Percentiles rank a stretch among this genome's conserved stretches.
These are phyloP conservation scores for Hoplostethus mediterraneus DNA, from an alignment of 2,797 vertebrate genomes.

Conservation along the genomic window DNA sequence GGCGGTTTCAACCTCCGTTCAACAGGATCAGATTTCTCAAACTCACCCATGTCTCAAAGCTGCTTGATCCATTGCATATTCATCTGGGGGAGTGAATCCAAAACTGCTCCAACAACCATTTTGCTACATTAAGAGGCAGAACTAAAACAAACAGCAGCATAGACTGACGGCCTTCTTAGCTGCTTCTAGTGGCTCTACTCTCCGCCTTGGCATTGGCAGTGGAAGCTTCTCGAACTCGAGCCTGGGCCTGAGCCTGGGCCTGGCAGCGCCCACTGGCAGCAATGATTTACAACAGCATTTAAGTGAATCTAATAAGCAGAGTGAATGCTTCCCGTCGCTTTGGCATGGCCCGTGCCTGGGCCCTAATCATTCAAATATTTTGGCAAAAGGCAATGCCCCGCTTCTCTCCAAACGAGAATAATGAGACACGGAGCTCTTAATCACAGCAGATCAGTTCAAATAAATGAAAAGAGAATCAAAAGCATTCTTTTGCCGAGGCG, in stretches of 20 bases:
- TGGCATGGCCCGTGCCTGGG: slow-evolving; percentile 89
- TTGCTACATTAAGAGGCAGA: slow-evolving; percentile 56
- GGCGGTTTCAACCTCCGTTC: slow-evolving; percentile 41
- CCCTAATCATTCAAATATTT: slow-evolving; percentile 98
- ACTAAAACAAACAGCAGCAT: slow-evolving; percentile 73
- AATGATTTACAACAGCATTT: slow-evolving; percentile 93
- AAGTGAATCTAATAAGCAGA: slow-evolving; percentile 95
- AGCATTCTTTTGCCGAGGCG: slow-evolving; percentile 89
- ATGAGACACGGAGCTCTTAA: slow-evolving; percentile 92
- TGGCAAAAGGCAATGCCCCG: slow-evolving; percentile 90
- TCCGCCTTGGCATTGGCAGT: slow-evolving; percentile 69
- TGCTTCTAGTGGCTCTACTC: slow-evolving; percentile 63
- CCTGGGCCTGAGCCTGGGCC: slow-evolving; percentile 75
- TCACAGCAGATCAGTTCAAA: slow-evolving; percentile 97
- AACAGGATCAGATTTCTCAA: slow-evolving; percentile 53
- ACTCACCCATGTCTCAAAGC: slow-evolving; percentile 48
- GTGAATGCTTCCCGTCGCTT: slow-evolving; percentile 93
- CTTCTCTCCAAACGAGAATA: slow-evolving; percentile 83
- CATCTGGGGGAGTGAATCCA: slow-evolving; percentile 56
- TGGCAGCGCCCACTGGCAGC: slow-evolving; percentile 85
- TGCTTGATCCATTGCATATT: slow-evolving; percentile 65
- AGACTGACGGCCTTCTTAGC: slow-evolving; percentile 61
- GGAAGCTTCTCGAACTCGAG: slow-evolving; percentile 76
- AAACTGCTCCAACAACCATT: slow-evolving; percentile 67
- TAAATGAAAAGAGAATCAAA: slow-evolving; percentile 99